Conservation (phyloP, 2,113 vertebrate species). For the Balaenoptera acutorostrata region DNA sequence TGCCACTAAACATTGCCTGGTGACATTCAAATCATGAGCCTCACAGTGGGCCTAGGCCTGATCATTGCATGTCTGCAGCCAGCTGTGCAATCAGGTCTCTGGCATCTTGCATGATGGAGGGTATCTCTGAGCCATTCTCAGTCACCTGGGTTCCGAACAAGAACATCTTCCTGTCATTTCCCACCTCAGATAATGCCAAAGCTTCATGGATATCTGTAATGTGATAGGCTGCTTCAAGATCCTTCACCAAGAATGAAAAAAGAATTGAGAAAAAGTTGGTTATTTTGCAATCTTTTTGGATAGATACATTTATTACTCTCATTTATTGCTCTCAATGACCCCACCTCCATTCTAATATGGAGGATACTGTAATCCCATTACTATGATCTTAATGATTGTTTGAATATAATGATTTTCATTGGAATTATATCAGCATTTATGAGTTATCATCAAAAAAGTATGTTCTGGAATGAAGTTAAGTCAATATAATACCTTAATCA, state of each 20-base stretch:
- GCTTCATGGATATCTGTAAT: conserved; percentile 93
- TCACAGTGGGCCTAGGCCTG: not conserved
- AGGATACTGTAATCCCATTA: not conserved
- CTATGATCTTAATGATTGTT: not conserved
- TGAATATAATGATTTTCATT: not conserved
- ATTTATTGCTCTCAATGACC: not conserved
- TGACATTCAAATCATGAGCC: rapidly evolving
- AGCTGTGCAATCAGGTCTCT: conserved; percentile 89
- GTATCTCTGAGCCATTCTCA: conserved; percentile 80
- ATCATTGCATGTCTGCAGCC: conserved; percentile 78
- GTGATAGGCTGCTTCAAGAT: conserved; percentile 86
- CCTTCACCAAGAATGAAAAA: conserved; percentile 79
- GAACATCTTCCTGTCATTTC: conserved; percentile 88
- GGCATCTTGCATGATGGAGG: conserved; percentile 87
- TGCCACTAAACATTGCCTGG: not conserved
- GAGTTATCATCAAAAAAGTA: conserved; percentile 5
- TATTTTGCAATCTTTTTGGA: not conserved
- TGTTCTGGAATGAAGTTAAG: conserved; percentile 11
- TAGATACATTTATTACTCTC: not conserved
- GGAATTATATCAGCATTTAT: not conserved
- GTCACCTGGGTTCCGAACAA: conserved; percentile 88
- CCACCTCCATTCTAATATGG: not conserved
- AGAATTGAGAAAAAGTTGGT: not conserved
- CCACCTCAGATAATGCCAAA: conserved; percentile 85
- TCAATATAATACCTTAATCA: not conserved